Conservation (phyloP, 2,113 vertebrate species). For the Chionomys nivalis region DNA sequence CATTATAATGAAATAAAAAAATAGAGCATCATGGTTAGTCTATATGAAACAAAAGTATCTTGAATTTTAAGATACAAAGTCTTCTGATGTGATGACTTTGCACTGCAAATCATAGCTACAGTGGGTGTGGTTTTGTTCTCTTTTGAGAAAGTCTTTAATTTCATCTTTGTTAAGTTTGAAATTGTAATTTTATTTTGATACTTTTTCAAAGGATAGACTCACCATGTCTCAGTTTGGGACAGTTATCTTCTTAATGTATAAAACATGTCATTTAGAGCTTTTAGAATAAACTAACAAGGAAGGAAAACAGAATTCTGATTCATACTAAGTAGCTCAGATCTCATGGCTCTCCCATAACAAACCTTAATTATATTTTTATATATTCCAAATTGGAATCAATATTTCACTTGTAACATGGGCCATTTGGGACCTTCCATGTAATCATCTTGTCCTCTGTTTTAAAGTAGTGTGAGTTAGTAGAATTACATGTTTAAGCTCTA, state of each 20-base stretch:
- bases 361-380: neutral
- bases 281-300: neutral
- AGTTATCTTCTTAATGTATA: neutral
- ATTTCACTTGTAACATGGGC: neutral
- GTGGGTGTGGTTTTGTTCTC: neutral
- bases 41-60: neutral
- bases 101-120: neutral
- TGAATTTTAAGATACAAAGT: neutral
- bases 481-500: neutral
- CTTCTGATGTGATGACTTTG: neutral
- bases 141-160: neutral
- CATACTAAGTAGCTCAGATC: neutral
- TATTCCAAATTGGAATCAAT: neutral
- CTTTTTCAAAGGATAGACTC: neutral
- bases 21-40: neutral
- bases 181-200: neutral
- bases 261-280: neutral
- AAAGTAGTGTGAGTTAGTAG: neutral
- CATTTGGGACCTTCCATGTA: neutral
- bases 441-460: neutral
- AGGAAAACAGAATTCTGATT: neutral
- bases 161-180: neutral
- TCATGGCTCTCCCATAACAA: neutral
- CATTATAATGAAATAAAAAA: fast-evolving
- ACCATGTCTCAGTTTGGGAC: neutral